Base-by-base conservation (phyloP, 2,797 vertebrate genomes). In the Pangasius mekongensis region DNA sequence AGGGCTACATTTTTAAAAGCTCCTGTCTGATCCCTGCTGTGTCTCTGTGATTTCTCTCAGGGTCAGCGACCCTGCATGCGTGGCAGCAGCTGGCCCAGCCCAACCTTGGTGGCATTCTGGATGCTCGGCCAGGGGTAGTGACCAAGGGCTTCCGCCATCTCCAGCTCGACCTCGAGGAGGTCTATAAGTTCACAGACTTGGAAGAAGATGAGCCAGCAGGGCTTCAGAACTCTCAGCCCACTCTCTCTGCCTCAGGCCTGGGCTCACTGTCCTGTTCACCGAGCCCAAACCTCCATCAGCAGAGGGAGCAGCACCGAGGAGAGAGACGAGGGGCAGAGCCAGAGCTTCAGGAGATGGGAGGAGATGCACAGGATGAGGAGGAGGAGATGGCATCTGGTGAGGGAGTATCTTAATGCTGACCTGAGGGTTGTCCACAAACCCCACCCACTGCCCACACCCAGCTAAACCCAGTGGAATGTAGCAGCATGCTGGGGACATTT, bases 41-140 rank as follows among this genome's bases (percentile, higher is more conserved):
- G 10, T 85, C 0, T 49, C 11, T 90, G 3, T 89, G 77, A 6
- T 30, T 20, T 36, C 56, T 91, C 90, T 71, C 93, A 99, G 99
- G 99, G 92, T 99, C 99, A 73, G 98, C 97, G 88, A 99, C 99
- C n/a, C 96, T 99, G 89, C 98, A 99, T 91, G 98, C 99, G 24
- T 99, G 99, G 99, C 99, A 99, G 95, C 98, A 98, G 95, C 90
- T 99, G 94, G 99, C 98, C 87, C 98, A 99, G 92, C 98, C 99
- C 90, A 97, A 99, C 93, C 96, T 99, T 66, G 99, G 98, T 0
- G 98, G 98, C 71, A 97, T 99, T 92, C 95, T 99, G 93, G 99
- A 99, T 91, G 94, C 97, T 0, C 97, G 99, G 90, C 99, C 99
- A 0, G 99, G 98, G 5, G 99, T 99, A 92, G 97, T 99, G 94